Evolutionary conservation across 2,113 vertebrate genomes (phyloP).

Genomic region (Platanista minor): DNA sequence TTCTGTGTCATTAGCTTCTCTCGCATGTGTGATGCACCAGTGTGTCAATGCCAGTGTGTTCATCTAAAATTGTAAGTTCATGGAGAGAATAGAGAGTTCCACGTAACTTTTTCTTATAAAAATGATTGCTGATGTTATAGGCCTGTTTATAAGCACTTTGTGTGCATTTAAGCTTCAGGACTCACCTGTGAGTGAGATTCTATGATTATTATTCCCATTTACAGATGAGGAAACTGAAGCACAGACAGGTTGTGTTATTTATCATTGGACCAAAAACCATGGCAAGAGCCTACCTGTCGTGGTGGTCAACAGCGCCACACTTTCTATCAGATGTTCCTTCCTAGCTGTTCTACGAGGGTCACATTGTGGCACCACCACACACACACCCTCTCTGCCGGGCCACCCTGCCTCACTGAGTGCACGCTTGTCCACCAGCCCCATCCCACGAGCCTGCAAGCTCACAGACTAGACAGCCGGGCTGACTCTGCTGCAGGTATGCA

Average conservation of each 20-base stretch:
- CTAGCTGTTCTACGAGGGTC: neutral
- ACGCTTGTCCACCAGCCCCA: neutral
- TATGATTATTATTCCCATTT: neutral
- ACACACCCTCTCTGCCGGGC: fast-evolving
- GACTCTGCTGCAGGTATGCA: neutral
- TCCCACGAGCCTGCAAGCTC: neutral
- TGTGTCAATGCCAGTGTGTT: neutral
- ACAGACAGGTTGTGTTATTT: neutral
- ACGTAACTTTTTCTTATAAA: neutral
- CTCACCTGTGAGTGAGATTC: neutral
- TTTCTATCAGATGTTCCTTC: neutral
- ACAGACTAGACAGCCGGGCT: neutral
- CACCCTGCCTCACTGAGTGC: too few relatives aligned
- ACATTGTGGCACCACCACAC: neutral
- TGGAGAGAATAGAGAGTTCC: neutral
- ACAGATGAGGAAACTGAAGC: neutral
- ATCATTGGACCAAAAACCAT: neutral
- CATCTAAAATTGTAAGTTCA: neutral
- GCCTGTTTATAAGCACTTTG: neutral
- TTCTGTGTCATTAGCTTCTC: neutral
- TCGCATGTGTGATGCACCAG: neutral
- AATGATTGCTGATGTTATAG: neutral
- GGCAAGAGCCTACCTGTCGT: fast-evolving
- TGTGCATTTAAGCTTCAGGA: neutral
- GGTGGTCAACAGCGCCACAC: neutral